phyloP scores from a whole-genome alignment of 1,140 invertebrate genomes.

The Zaprionus capensis region DNA sequence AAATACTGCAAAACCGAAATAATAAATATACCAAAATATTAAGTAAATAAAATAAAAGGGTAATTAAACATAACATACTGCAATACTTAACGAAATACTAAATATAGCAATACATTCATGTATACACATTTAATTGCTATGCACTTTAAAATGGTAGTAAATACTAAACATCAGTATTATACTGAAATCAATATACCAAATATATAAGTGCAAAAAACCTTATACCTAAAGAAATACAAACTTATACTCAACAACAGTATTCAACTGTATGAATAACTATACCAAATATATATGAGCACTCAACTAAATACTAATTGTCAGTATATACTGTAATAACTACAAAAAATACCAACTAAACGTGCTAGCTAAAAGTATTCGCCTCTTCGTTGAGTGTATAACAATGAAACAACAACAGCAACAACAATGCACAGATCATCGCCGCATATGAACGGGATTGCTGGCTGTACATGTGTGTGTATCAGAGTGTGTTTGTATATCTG shows the following conservation, averaged over 20 bases:
- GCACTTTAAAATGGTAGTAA: neutral
- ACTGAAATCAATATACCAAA: neutral
- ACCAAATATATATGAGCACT: too few species aligned
- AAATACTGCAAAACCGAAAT: too few species aligned
- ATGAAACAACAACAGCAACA: neutral
- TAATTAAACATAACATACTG: too few species aligned
- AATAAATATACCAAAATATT: too few species aligned
- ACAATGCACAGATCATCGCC: slow-evolving; percentile 7
- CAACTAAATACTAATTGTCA: too few species aligned
- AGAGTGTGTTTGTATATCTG: slow-evolving; percentile 4
- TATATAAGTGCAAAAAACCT: neutral
- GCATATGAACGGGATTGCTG: neutral
- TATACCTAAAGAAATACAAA: neutral
- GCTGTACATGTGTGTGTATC: neutral
- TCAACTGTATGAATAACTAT: too few species aligned
- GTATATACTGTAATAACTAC: neutral
- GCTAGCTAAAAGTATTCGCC: neutral
- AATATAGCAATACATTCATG: too few species aligned
- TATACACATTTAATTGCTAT: neutral
- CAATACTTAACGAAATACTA: too few species aligned
- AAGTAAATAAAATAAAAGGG: too few species aligned
- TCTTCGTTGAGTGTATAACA: slow-evolving; percentile 1
- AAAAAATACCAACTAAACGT: neutral
- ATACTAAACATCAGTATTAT: neutral
- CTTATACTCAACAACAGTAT: too few species aligned